Conservation (phyloP, 2,113 vertebrate genomes). For the Nycticorax nycticorax region DNA sequence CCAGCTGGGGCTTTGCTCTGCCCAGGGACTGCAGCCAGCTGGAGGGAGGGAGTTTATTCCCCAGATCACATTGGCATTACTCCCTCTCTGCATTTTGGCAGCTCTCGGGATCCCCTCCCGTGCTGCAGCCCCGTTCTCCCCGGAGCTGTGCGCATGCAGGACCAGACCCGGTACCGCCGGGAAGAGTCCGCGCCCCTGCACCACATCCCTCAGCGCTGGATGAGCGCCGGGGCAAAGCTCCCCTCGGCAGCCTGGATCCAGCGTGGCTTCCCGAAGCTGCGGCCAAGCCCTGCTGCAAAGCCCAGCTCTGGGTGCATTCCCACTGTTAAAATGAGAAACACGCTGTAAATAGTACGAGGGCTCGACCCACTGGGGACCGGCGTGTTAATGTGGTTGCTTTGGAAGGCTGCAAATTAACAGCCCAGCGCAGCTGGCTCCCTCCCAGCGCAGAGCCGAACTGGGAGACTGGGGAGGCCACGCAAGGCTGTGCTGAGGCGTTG, state of each 20-base stretch:
- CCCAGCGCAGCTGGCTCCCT: neutral
- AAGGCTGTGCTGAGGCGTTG: neutral
- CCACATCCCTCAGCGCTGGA: neutral
- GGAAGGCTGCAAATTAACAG: neutral
- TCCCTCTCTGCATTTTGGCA: neutral
- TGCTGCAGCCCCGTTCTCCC: neutral
- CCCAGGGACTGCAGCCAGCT: neutral
- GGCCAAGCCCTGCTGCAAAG: neutral
- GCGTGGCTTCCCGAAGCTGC: neutral
- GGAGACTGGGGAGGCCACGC: neutral
- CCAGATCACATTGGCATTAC: too few relatives aligned
- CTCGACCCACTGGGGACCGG: rapidly evolving
- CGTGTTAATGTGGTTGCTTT: neutral
- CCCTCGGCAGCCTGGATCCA: neutral
- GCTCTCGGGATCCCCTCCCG: neutral
- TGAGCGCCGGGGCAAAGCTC: neutral
- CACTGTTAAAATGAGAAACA: neutral
- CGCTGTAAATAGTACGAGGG: neutral
- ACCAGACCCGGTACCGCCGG: neutral
- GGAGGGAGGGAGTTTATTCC: neutral
- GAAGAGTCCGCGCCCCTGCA: rapidly evolving
- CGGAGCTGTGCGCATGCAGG: neutral
- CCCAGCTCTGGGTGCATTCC: neutral
- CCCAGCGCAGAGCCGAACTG: neutral
- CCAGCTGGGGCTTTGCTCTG: neutral